Conservation (phyloP, 2,888 invertebrate species). For the Eretmocerus hayati region DNA sequence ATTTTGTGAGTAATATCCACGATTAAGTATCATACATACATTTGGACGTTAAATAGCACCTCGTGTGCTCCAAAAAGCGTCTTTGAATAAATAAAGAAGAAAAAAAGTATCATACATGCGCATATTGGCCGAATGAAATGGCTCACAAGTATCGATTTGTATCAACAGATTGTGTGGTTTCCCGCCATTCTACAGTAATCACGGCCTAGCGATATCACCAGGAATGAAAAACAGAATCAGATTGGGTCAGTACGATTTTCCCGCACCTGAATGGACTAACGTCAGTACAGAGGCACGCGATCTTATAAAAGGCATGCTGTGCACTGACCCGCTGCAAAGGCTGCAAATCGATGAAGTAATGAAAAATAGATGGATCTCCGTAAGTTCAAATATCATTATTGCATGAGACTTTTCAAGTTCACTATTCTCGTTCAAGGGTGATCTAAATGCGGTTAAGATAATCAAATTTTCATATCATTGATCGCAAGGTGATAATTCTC, state of each 20-base stretch:
- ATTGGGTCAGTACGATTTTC: slow-evolving; percentile 95
- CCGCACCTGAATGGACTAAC: slow-evolving; percentile 90
- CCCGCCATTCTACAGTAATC: slow-evolving; percentile 98
- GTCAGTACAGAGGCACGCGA: slow-evolving; percentile 94
- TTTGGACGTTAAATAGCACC: no score
- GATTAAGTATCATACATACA: no score
- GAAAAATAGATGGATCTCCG: slow-evolving; percentile 79
- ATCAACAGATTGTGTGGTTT: slow-evolving; percentile 77
- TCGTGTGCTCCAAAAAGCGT: no score
- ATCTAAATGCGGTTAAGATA: no score
- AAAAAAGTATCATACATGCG: no score
- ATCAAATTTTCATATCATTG: no score
- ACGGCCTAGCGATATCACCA: slow-evolving; percentile 94
- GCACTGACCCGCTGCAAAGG: slow-evolving; percentile 86
- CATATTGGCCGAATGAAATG: no score
- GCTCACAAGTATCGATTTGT: background rate
- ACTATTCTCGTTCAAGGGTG: no score
- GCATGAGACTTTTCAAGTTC: no score
- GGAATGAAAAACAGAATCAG: slow-evolving; percentile 98
- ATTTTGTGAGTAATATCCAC: slow-evolving; percentile 69
- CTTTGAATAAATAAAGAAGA: no score
- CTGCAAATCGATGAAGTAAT: slow-evolving; percentile 87
- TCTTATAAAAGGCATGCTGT: slow-evolving; percentile 88
- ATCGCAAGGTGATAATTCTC: no score
- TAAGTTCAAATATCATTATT: slow-evolving; percentile 47